A percentile compares a stretch with the other conserved stretches of the same genome.
These are phyloP conservation scores for Scolanthus callimorphus DNA, from an alignment of 92 coral and sea anemone genomes.

Conservation along the genomic window DNA sequence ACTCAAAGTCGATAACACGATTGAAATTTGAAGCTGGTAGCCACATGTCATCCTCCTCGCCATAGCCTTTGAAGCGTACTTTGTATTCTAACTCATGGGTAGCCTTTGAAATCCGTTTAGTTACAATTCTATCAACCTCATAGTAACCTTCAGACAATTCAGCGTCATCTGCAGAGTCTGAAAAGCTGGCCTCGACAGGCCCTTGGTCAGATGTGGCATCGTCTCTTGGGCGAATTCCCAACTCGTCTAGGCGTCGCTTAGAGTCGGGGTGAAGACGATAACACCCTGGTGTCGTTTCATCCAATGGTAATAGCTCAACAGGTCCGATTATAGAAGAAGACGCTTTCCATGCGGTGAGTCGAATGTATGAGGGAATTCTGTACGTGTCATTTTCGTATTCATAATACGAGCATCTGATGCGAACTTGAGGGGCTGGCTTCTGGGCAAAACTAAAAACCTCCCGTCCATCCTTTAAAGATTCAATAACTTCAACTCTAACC, in stretches of 20 bases:
- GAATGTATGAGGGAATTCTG: slow-evolving; percentile 15
- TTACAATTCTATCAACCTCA: slow-evolving; percentile 3
- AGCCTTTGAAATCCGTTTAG: slow-evolving; percentile 1
- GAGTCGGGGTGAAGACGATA: slow-evolving; percentile 11
- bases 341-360: slow-evolving; percentile 14
- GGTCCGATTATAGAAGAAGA: slow-evolving; percentile 4
- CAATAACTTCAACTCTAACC: slow-evolving; percentile 22
- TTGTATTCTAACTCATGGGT: slow-evolving; percentile 29
- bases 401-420: slow-evolving; percentile 24
- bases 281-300: slow-evolving; percentile 5
- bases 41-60: slow-evolving; percentile 45
- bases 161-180: no score
- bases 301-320: slow-evolving; percentile 6
- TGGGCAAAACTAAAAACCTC: slow-evolving; percentile 25
- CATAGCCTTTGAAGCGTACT: slow-evolving; percentile 47
- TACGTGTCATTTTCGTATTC: slow-evolving; percentile 1
- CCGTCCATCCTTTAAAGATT: slow-evolving; percentile 24
- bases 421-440: background rate
- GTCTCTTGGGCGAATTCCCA: slow-evolving; percentile 15
- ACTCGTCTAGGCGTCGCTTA: slow-evolving; percentile 6
- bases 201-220: no score
- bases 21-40: slow-evolving; percentile 29
- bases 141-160: slow-evolving; percentile 10
- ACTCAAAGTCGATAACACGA: slow-evolving; percentile 10
- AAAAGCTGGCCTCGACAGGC: no score